Evolutionary conservation across 2,113 vertebrate species (phyloP).

Genomic region (Mustela lutreola): DNA sequence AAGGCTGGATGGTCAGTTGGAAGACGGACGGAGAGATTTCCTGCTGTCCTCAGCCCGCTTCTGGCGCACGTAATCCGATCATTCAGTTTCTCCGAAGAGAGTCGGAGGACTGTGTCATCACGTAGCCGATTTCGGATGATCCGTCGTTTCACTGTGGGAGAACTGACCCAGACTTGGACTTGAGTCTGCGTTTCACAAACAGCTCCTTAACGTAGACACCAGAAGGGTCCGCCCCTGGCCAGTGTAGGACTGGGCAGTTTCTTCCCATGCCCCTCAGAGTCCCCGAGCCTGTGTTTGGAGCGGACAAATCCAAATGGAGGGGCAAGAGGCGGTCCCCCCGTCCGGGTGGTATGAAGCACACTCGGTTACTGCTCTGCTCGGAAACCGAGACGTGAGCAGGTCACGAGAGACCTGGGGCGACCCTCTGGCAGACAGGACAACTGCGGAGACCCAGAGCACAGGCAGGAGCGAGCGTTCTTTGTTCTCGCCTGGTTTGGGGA

Average conservation of each 20-base stretch:
- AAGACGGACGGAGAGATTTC: background rate
- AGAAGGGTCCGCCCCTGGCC: background rate
- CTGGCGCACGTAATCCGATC: background rate
- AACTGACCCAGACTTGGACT: background rate
- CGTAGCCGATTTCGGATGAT: background rate
- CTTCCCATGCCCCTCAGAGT: background rate
- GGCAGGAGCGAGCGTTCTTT: background rate
- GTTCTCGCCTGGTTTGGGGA: background rate
- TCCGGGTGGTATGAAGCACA: background rate
- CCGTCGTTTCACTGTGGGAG: background rate
- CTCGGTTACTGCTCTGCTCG: background rate
- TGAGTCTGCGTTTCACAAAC: background rate
- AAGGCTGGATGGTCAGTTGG: background rate
- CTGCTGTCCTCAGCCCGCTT: background rate
- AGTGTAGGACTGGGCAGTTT: rapidly evolving
- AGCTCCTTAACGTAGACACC: background rate
- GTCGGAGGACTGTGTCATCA: background rate
- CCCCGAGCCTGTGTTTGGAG: rapidly evolving
- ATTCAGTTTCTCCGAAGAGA: background rate
- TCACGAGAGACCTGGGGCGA: background rate
- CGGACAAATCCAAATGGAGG: background rate
- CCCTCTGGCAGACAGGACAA: background rate
- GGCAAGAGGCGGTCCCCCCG: background rate
- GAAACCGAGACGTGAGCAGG: background rate
- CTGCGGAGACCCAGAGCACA: background rate